Conservation (phyloP, 2,113 vertebrate genomes). For the Tichodroma muraria region DNA sequence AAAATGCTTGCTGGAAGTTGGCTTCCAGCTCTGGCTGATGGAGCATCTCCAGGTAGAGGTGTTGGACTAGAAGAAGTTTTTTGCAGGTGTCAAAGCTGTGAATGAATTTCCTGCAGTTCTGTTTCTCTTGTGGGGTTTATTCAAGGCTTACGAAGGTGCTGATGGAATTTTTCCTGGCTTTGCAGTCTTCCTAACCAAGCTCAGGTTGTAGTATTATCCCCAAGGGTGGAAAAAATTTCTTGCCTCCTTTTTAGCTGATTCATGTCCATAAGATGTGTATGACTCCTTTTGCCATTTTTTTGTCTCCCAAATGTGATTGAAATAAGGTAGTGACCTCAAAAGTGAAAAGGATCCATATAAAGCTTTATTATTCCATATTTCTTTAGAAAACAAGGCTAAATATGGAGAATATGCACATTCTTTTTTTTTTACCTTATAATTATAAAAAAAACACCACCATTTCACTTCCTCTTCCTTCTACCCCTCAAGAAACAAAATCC, state of each 20-base stretch:
- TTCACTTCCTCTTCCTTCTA: neutral
- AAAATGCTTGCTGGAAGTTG: neutral
- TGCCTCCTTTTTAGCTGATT: neutral
- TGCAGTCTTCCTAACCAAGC: neutral
- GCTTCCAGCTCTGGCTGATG: neutral
- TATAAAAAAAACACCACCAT: neutral
- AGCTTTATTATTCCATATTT: neutral
- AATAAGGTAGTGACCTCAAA: neutral
- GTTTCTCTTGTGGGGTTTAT: neutral
- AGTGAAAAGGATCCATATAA: neutral
- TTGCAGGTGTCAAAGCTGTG: neutral
- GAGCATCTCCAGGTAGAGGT: neutral
- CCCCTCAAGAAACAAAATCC: neutral
- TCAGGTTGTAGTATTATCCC: neutral
- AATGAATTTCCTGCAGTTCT: neutral
- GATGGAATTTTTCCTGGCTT: neutral
- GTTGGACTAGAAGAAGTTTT: neutral
- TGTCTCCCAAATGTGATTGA: neutral
- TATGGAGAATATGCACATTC: neutral
- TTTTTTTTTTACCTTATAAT: neutral
- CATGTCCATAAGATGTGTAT: neutral
- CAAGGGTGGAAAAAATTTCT: neutral
- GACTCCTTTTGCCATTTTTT: neutral
- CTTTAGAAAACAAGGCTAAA: neutral
- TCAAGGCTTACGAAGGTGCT: neutral